Evolutionary conservation across 2,888 invertebrate species (phyloP).

Genomic region (Agrotis exclamationis): DNA sequence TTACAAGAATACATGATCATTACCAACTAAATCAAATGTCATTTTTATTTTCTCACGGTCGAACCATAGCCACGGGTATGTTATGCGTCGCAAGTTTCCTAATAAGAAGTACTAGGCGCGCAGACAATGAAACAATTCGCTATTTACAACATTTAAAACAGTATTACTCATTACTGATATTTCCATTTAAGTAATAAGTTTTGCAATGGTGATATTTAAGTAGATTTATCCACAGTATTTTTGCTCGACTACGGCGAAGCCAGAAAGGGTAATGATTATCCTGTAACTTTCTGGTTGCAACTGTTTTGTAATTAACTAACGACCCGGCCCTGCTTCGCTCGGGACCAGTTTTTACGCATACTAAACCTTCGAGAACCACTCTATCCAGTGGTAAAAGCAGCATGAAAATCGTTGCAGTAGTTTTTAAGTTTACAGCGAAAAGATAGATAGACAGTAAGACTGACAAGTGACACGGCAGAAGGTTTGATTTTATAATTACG

Average conservation of each 20-base stretch:
- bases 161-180: conserved; percentile 34
- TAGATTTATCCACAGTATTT: neutral
- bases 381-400: too few relatives aligned
- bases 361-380: too few relatives aligned
- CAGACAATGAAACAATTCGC: conserved; percentile 42
- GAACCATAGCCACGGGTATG: conserved; percentile 29
- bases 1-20: neutral
- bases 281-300: too few relatives aligned
- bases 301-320: too few relatives aligned
- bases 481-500: too few relatives aligned
- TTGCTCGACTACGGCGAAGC: too few relatives aligned
- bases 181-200: conserved; percentile 39
- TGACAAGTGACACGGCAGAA: too few relatives aligned
- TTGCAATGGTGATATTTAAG: conserved; percentile 11
- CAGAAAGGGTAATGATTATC: neutral
- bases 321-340: too few relatives aligned
- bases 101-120: conserved; percentile 45
- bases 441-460: too few relatives aligned
- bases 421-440: too few relatives aligned
- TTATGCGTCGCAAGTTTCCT: conserved; percentile 51
- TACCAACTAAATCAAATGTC: conserved; percentile 19
- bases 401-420: too few relatives aligned
- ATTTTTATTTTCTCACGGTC: conserved; percentile 32
- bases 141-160: conserved; percentile 27
- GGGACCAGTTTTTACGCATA: too few relatives aligned